These are phyloP conservation scores for Octomys mimax DNA, from an alignment of 2,797 vertebrate species.

Conservation along the genomic window DNA sequence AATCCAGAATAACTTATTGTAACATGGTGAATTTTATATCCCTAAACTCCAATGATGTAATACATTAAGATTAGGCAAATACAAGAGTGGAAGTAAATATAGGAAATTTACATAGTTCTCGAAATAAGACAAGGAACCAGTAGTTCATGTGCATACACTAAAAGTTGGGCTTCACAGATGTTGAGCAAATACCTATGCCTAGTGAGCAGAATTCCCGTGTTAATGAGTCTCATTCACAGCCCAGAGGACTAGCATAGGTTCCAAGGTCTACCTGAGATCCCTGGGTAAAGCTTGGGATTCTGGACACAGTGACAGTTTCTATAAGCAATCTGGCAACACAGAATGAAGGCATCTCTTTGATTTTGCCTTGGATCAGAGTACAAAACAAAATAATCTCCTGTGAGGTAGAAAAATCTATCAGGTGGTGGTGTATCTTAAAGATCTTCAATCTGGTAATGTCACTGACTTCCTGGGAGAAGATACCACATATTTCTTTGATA, in stretches of 20 bases:
- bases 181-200: not conserved
- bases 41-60: not conserved
- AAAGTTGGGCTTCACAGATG: not conserved
- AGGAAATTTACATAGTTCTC: not conserved
- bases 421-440: not conserved
- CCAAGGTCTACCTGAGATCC: not conserved
- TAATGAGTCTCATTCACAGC: not conserved
- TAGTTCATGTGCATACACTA: not conserved
- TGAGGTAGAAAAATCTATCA: not conserved
- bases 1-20: not conserved
- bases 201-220: not conserved
- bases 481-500: not conserved
- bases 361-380: not conserved
- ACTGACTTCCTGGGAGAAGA: not conserved
- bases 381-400: not conserved
- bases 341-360: not conserved
- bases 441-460: not conserved
- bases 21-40: not conserved
- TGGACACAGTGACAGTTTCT: not conserved
- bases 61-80: not conserved
- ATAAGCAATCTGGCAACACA: not conserved
- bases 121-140: not conserved
- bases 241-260: not conserved
- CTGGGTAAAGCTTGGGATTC: not conserved
- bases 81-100: not conserved